Evolutionary conservation across 2,797 vertebrate genomes (phyloP).

Genomic region (Chloroceryle inda): DNA sequence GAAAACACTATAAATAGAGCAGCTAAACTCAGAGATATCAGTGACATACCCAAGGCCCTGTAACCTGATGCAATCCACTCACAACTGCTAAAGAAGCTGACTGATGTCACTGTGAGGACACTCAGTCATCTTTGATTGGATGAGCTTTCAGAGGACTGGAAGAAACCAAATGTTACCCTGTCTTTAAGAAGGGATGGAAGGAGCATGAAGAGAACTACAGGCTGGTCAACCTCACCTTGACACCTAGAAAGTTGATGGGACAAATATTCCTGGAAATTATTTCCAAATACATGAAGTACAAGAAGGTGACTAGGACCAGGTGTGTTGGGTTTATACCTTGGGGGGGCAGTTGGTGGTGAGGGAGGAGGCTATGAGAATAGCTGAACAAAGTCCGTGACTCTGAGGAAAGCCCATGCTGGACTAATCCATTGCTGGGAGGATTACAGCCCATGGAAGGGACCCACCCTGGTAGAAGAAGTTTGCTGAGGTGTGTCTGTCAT

Average conservation of each 20-base stretch:
- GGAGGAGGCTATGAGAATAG: too few relatives aligned
- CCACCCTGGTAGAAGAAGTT: too few relatives aligned
- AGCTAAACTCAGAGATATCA: constrained; percentile 7
- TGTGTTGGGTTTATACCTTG: not conserved
- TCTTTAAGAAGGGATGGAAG: not conserved
- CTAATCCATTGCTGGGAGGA: not conserved
- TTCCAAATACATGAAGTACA: not conserved
- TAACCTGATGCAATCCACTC: not conserved
- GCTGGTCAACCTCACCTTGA: not conserved
- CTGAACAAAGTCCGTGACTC: not conserved
- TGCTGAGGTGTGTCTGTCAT: too few relatives aligned
- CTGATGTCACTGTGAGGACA: not conserved
- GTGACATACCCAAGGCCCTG: not conserved
- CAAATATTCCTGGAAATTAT: not conserved
- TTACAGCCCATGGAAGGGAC: not conserved
- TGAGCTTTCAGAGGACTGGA: not conserved
- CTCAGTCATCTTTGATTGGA: not conserved
- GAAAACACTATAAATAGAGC: constrained; percentile 45
- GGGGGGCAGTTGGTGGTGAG: not conserved
- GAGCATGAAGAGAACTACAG: not conserved
- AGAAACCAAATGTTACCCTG: not conserved
- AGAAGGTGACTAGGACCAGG: not conserved
- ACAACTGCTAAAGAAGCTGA: not conserved
- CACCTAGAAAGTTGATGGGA: not conserved
- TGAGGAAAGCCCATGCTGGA: not conserved